Conservation (phyloP, 2,888 invertebrate species). For the Microctonus brassicae region DNA sequence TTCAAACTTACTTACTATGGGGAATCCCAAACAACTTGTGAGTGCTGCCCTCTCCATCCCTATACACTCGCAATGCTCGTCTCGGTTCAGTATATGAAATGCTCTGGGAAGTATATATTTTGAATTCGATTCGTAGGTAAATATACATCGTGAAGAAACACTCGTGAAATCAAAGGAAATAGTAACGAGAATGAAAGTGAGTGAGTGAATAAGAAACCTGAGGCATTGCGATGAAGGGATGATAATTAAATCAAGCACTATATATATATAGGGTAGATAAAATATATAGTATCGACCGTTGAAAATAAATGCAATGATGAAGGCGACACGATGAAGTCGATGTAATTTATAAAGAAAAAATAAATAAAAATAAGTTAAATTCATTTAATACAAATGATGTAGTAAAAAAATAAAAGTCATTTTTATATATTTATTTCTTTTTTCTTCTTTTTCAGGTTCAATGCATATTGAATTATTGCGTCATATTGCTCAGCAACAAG, state of each 20-base stretch:
- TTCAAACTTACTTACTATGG: not conserved
- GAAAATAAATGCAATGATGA: conserved; percentile 16
- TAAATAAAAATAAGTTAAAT: not conserved
- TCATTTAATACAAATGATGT: not conserved
- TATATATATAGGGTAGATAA: conserved; percentile 19
- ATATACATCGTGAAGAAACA: conserved; percentile 26
- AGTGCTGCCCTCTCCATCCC: not conserved
- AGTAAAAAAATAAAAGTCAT: not conserved
- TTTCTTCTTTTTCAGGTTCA: not conserved
- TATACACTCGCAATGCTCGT: not conserved
- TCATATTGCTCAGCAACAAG: no score
- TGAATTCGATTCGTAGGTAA: conserved; percentile 29
- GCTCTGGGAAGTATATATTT: not conserved
- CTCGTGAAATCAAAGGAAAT: conserved; percentile 36
- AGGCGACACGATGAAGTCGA: not conserved
- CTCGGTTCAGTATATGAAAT: not conserved
- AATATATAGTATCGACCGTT: conserved; percentile 26
- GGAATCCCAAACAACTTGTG: not conserved
- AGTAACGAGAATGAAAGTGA: conserved; percentile 18
- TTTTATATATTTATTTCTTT: not conserved
- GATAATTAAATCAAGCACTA: conserved; percentile 37
- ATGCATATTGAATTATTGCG: not conserved
- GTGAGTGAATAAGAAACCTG: not conserved
- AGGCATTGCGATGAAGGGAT: not conserved
- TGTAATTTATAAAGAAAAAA: not conserved